Base-by-base conservation (phyloP, 2,888 invertebrate species). In the Andrena fulva region DNA sequence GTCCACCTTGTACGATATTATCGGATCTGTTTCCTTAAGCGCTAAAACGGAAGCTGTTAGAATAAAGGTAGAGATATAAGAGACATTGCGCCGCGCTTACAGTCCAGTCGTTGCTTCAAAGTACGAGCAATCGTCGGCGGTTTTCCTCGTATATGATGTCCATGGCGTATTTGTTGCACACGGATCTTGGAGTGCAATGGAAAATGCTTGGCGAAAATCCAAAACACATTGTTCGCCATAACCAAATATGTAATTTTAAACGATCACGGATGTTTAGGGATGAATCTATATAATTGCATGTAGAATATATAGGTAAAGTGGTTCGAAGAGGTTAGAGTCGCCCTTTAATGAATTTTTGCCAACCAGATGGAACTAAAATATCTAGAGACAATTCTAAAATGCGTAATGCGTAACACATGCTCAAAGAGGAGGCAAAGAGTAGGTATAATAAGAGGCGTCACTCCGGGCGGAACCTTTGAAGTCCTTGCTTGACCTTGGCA, bases 91-190 rank as follows among this genome's bases (percentile, higher is more conserved):
- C 10, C 7, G 20, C 12, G 2, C 70, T 95, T 90, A 96, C 97
- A 96, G 91, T 95, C 95, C 77, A 97, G 90, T 77, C 97, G 95
- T 91, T 97, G 96, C 89, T 96, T 95, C 78, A 98, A 93, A 0
- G 95, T 95, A 90, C 95, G 95, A 42, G 97, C 97, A 62, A 95
- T 94, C 54, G 96, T 96, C 4, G 97, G 97, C 10, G 96, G 95
- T 94, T 96, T 96, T 80, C 97, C 98, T 8, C 89, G 87, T 56
- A 97, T 85, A 83, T 94, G 95, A 92, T 97, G 97, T 1, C 96
- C 95, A 62, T 86, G 74, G 63, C 92, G 87, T 35, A 91, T 67
- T 62, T 91, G 90, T 54, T 52, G 48, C 8, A 64, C 7, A 24
- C 35, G 24, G 60, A 59, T 29, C 12, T 52, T 59, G 1, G 50